These are phyloP conservation scores for Stenolophus ochropezus DNA, from an alignment of 2,888 invertebrate genomes.

Conservation along the genomic window DNA sequence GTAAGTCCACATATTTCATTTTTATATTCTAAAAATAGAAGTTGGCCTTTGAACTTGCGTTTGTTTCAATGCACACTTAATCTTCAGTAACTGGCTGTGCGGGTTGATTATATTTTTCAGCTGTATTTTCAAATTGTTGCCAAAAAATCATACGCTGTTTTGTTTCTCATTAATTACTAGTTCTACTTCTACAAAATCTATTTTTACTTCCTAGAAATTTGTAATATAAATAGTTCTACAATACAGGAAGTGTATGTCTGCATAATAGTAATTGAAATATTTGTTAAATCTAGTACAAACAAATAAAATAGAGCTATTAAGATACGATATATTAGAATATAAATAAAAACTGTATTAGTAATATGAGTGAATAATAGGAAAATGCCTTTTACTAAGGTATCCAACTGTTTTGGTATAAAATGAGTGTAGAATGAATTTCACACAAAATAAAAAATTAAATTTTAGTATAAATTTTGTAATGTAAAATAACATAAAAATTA, in stretches of 20 bases:
- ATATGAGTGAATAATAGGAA: too few relatives aligned
- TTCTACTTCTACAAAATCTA: background rate
- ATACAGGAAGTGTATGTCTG: background rate
- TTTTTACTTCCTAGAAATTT: background rate
- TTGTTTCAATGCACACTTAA: slow-evolving; percentile 15
- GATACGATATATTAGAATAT: too few relatives aligned
- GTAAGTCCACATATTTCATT: background rate
- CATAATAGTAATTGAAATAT: background rate
- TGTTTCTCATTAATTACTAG: slow-evolving; percentile 1
- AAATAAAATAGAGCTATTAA: background rate
- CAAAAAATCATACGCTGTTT: background rate
- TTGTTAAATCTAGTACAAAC: background rate
- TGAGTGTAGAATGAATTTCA: too few relatives aligned
- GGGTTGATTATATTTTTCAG: background rate
- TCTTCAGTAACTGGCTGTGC: slow-evolving; percentile 8
- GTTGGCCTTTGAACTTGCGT: background rate
- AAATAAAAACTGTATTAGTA: background rate
- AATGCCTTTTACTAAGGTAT: too few relatives aligned
- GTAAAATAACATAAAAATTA: too few relatives aligned
- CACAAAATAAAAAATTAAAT: too few relatives aligned
- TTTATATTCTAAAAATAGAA: slow-evolving; percentile 20
- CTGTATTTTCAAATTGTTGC: slow-evolving; percentile 9
- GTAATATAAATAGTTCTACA: background rate
- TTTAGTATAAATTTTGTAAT: too few relatives aligned
- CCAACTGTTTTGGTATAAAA: too few relatives aligned